A percentile compares a stretch with the other conserved stretches of the same genome.
phyloP scores from a whole-genome alignment of 2,113 vertebrate genomes.

The Seriola dumerili region DNA sequence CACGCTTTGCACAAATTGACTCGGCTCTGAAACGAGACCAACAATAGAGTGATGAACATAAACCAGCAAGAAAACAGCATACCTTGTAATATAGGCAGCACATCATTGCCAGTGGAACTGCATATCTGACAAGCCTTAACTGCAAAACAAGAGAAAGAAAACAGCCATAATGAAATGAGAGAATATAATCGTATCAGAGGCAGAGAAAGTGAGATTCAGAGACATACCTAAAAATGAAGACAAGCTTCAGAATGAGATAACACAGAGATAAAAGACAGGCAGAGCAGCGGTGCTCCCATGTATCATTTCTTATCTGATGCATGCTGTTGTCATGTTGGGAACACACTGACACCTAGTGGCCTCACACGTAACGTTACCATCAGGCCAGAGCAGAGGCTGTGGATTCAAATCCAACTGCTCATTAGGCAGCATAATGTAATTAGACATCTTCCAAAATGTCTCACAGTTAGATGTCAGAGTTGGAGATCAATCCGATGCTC shows the following conservation, averaged over 20 bases:
- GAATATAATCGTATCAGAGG: conserved; percentile 20
- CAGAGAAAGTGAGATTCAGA: conserved; percentile 45
- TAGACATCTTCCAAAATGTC: not conserved
- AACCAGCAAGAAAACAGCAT: conserved; percentile 70
- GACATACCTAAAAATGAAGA: conserved; percentile 39
- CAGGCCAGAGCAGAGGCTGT: not conserved
- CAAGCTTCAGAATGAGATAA: conserved; percentile 32
- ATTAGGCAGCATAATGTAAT: not conserved
- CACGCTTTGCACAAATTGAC: not conserved
- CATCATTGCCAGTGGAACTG: conserved; percentile 85
- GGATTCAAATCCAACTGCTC: not conserved
- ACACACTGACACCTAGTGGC: conserved; percentile 89
- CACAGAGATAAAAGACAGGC: conserved; percentile 30
- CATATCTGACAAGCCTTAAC: conserved; percentile 88
- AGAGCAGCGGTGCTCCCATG: conserved; percentile 22
- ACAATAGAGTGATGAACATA: conserved; percentile 52
- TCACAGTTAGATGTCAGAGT: not conserved
- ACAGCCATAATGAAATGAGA: conserved; percentile 36
- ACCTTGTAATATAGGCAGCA: conserved; percentile 93
- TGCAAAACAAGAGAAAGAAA: conserved; percentile 76
- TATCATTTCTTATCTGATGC: conserved; percentile 21
- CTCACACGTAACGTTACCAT: not conserved
- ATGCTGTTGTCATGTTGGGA: conserved; percentile 57
- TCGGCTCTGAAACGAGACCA: conserved; percentile 29
- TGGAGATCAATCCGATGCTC: no score